Conservation (phyloP, 2,113 vertebrate genomes). For the Hymenochirus boettgeri region DNA sequence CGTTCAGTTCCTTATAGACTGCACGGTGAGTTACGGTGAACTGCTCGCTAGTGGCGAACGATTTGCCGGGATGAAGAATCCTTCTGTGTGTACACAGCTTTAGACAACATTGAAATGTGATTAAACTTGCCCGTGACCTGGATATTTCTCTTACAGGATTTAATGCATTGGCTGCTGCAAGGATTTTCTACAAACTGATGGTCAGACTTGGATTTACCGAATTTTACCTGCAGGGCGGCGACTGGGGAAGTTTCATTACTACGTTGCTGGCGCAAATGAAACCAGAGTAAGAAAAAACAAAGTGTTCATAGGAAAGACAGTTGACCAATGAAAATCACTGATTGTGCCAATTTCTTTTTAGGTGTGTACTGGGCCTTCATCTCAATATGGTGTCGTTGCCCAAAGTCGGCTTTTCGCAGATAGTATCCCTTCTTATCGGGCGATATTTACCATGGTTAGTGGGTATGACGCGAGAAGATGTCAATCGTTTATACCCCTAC, state of each 20-base stretch:
- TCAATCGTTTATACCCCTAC: constrained; percentile 66
- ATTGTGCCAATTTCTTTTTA: constrained; percentile 50
- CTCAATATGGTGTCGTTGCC: constrained; percentile 55
- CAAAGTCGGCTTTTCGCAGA: constrained; percentile 16
- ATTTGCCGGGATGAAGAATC: too few species aligned
- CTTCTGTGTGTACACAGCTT: too few species aligned
- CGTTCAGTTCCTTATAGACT: too few species aligned
- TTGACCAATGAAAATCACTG: too few species aligned
- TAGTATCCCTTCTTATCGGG: constrained; percentile 65
- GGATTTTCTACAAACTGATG: constrained; percentile 83
- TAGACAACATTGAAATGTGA: too few species aligned
- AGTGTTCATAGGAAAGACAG: too few species aligned
- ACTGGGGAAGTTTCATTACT: constrained; percentile 76
- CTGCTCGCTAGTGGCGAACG: too few species aligned
- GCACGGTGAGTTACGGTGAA: too few species aligned
- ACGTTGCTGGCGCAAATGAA: constrained; percentile 81
- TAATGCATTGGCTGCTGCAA: constrained; percentile 61
- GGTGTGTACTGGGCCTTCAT: constrained; percentile 77
- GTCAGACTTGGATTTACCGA: constrained; percentile 74
- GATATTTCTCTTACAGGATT: too few species aligned
- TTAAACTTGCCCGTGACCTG: too few species aligned
- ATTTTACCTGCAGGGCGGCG: constrained; percentile 84
- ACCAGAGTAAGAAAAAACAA: constrained; percentile 65
- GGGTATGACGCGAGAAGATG: constrained; percentile 73
- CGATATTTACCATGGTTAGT: constrained; percentile 75